Evolutionary conservation across 2,797 vertebrate genomes (phyloP), one percentile per base, ranked within the genome.

Genomic region (Enteromius viviparus): DNA sequence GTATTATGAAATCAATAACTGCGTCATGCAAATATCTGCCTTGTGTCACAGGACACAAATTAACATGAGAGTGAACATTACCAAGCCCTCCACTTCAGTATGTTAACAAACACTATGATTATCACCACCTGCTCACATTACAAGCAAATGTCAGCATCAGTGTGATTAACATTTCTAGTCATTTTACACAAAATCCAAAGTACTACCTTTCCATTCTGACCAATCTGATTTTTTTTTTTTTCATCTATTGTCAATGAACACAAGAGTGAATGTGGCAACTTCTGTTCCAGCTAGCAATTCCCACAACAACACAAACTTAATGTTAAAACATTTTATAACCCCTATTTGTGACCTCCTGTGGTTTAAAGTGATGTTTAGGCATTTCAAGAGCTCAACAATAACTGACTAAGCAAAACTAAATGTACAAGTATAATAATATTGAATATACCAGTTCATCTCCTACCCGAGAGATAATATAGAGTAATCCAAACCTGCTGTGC

Each of bases 141-240:
- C 71, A 55, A 75, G 71, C 49, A 75, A 55, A 75, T 75, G 71
- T 74, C 70, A 74, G 71, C 29, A 12, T 53, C 10, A 2, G 5
- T n/a, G 10, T 74, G 71, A 53, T 53, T 74, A 53, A 53, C 49
- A 53, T 74, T 74, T 74, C 19, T 6, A 53, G 47, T 34, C 47
- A 34, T 72, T 21, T 51, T 9, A 51, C 45, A 10, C 23, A 21
- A 49, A 21, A 49, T 75, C 49, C 49, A 75, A 29, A 55, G 19
- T 3, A 15, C 19, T 70, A n/a, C n/a, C 10, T n/a, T 74, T 3
- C 2, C 34, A 49, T 37, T 21, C 3, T 37, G 49, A 70, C 47
- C 12, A 29, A 47, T 26, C 21, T 34, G 26, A 51, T 17, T 71
- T 49, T 58, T 58, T 9, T 11, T 23, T 23, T 23, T 23, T n/a